Evolutionary conservation across 2,113 vertebrate genomes (phyloP), one percentile per base, ranked within the genome.

Genomic region (Dipodomys merriami): DNA sequence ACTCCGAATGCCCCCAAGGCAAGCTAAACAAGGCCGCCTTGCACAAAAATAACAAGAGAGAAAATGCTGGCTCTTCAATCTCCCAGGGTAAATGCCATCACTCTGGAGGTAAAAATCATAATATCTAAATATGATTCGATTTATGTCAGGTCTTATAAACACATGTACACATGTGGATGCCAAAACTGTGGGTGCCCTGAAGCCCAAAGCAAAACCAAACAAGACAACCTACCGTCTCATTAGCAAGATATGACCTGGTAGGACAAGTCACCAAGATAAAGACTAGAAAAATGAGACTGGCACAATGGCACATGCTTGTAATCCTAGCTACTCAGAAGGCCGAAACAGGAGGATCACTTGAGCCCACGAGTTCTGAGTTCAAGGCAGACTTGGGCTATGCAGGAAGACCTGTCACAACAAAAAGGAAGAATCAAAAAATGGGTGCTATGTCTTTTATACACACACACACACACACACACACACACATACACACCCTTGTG

Each of bases 111-210:
- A 91, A 86, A 57, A 92, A 83, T 79, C 81, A 25, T 67, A 73
- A 76, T 68, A 74, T 91, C 80, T 73, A 95, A 96, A 97, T 87
- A 35, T 60, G 94, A 94, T 77, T 77, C 0, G 16, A 91, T 93
- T 74, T 90, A 53, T 91, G 91, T 93, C 94, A 83, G 72, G 46
- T 92, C 91, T 76, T 76, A 91, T 94, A 80, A 95, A 93, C n/a
- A 77, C 35, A 39, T 2, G 2, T 30, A 82, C 39, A 76, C 69
- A 64, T 33, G 74, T 49, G 62, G 60, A 39, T 35, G 79, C 65
- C 65, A 35, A 72, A 86, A 83, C 84, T 0, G 6, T 19, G 71
- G 6, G 4, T 23, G 29, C n/a, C 25, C 91, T 35, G 77, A 49
- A 60, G 65, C 91, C 27, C 1, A 62, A 35, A 74, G 30, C 78